Conservation (phyloP, 2,113 vertebrate genomes). For the Periophthalmus modestus region DNA sequence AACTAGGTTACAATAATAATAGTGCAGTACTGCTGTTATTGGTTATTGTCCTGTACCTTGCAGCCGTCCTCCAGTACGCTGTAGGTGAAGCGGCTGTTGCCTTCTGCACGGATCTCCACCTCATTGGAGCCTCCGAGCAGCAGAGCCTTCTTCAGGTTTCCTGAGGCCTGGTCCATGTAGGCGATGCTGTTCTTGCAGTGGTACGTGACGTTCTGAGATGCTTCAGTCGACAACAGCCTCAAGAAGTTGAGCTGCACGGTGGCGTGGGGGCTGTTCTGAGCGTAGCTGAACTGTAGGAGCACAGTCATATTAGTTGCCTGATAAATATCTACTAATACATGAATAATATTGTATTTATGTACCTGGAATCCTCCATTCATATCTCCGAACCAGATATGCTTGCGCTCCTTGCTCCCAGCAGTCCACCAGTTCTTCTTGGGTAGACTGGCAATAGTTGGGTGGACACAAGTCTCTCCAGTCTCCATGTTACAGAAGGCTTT, state of each 20-base stretch:
- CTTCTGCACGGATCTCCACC: conserved; percentile 94
- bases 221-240: conserved; percentile 91
- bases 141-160: conserved; percentile 94
- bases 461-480: conserved; percentile 92
- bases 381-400: conserved; percentile 95
- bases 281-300: conserved; percentile 88
- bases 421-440: conserved; percentile 98
- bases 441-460: conserved; percentile 85
- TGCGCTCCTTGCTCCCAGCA: conserved; percentile 89
- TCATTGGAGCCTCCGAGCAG: conserved; percentile 96
- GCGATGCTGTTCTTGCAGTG: conserved; percentile 98
- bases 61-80: conserved; percentile 91
- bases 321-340: background rate
- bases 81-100: conserved; percentile 97
- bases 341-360: background rate
- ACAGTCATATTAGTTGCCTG: background rate
- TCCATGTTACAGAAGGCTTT: conserved; percentile 99
- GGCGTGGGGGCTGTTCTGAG: conserved; percentile 83
- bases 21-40: background rate
- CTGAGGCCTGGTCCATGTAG: conserved; percentile 89
- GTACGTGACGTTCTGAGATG: conserved; percentile 95
- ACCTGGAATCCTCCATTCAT: conserved; percentile 96
- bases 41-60: conserved; percentile 78
- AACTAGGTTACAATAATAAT: background rate
- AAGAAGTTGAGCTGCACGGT: conserved; percentile 96